These are phyloP conservation scores for Acomys russatus DNA, from an alignment of 2,797 vertebrate genomes.

Conservation along the genomic window DNA sequence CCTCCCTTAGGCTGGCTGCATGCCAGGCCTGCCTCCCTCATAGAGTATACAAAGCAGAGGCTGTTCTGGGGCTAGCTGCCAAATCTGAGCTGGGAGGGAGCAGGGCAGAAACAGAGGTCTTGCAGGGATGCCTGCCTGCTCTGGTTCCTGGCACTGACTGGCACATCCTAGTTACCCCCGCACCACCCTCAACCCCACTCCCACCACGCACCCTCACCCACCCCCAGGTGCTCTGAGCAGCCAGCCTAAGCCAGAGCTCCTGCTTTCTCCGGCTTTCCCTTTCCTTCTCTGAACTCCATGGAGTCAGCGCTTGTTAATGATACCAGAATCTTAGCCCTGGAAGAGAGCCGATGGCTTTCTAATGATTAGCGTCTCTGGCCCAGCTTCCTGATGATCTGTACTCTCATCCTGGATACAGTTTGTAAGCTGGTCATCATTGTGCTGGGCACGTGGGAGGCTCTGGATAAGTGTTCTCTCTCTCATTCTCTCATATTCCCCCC, in stretches of 20 bases:
- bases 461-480: not conserved
- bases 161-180: not conserved
- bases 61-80: slow-evolving; percentile 36
- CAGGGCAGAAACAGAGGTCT: not conserved
- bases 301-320: slow-evolving; percentile 22
- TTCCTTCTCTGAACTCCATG: not conserved
- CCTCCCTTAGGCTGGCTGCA: not conserved
- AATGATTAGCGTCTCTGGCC: not conserved
- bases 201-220: no score
- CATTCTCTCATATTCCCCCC: no score
- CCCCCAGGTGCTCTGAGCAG: not conserved
- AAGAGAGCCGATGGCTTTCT: slow-evolving; percentile 19
- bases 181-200: no score
- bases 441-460: not conserved
- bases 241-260: not conserved
- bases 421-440: not conserved
- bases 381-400: not conserved
- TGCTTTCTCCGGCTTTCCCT: not conserved
- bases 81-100: not conserved
- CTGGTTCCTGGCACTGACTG: not conserved
- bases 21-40: not conserved
- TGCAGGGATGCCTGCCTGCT: not conserved
- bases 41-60: slow-evolving; percentile 36
- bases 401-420: not conserved
- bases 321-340: slow-evolving; percentile 5